Base-by-base conservation (phyloP, 2,113 vertebrate species). In the Syrrhaptes paradoxus region DNA sequence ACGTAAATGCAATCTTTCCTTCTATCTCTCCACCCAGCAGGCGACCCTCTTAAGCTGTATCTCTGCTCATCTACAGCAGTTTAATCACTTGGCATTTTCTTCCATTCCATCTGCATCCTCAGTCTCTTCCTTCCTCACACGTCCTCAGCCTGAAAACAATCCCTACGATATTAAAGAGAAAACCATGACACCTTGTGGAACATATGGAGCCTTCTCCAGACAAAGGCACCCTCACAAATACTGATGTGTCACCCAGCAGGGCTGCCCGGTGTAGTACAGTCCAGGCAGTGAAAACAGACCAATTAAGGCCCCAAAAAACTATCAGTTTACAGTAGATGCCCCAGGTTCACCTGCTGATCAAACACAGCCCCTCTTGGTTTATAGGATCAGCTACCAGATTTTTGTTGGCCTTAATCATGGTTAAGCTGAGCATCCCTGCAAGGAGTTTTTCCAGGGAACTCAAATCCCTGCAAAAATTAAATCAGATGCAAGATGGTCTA, bases 401-500 rank as follows among this genome's bases (percentile, higher is more conserved):
- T 95, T 79, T 90, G 88, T 75, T 92, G 88, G 58, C 88, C 70
- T 97, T 96, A 95, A 97, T 95, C 94, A 36, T 36, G 86, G 83
- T 92, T 96, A 96, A 95, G 83, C 88, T 90, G 58, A 87, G 80
- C 25, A 20, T 72, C 76, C 74, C 83, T 89, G 48, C 52, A 46
- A 82, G 38, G 63, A 96, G 43, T 74, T 93, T 90, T 84, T 75
- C 61, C n/a, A 84, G 38, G n/a, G 68, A 90, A 90, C 54, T 90
- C 52, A 94, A 95, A 96, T 95, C 90, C 80, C 76, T 46, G 31
- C 17, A 90, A 92, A 91, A 93, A 96, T 72, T 88, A 84, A 84
- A 93, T 80, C 86, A 81, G 66, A 52, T 92, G 68, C 38, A 94
- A 86, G 61, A 78, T 87, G 82, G 19, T 81, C 61, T 81, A 5